Percentiles rank a stretch among this genome's conserved stretches.
Evolutionary conservation across 1,140 invertebrate genomes (phyloP).

Genomic region (Meloidogyne hapla): DNA sequence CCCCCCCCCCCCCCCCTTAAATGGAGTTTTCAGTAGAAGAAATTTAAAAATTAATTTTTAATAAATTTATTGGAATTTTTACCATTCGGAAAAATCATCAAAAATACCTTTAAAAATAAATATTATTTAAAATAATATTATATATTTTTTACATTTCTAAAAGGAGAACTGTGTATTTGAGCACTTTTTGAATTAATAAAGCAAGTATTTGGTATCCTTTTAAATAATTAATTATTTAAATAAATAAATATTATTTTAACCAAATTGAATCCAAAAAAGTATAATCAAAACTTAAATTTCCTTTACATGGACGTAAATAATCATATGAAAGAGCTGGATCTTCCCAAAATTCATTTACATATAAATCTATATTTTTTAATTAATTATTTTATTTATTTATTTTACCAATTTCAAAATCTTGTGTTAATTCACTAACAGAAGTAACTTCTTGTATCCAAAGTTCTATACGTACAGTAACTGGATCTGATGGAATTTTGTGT

Average conservation of each 20-base stretch:
- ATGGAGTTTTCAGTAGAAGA: no score
- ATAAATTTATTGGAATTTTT: constrained; percentile 8
- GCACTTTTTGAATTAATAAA: constrained; percentile 62
- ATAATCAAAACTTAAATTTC: constrained; percentile 61
- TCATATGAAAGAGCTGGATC: constrained; percentile 60
- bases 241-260: constrained; percentile 32
- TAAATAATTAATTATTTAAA: background rate
- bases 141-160: constrained; percentile 52
- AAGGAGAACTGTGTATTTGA: constrained; percentile 60
- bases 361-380: constrained; percentile 56
- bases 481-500: constrained; percentile 57
- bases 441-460: constrained; percentile 55
- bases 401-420: constrained; percentile 64
- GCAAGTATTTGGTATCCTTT: constrained; percentile 50
- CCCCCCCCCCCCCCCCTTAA: no score
- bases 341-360: constrained; percentile 64
- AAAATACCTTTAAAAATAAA: constrained; percentile 45
- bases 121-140: background rate
- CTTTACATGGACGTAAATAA: constrained; percentile 61
- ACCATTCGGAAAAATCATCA: constrained; percentile 64
- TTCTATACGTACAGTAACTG: constrained; percentile 61
- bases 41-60: background rate
- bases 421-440: constrained; percentile 59
- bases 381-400: constrained; percentile 12
- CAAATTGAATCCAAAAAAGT: constrained; percentile 57